Evolutionary conservation across 2,113 vertebrate genomes (phyloP).

Genomic region (Clupea harengus): DNA sequence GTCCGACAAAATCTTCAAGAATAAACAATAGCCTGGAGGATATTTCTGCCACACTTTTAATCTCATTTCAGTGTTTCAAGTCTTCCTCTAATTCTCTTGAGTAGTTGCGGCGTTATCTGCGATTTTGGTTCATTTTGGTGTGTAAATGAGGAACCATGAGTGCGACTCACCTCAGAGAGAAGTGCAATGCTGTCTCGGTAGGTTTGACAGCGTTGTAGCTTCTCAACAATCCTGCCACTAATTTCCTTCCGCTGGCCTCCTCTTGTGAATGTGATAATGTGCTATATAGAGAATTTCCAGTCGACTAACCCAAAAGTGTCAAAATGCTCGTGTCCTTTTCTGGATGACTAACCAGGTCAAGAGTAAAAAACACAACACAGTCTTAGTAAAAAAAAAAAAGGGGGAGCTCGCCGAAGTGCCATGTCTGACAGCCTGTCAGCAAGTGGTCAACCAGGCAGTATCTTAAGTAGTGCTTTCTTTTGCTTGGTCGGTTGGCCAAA

Average conservation of each 20-base stretch:
- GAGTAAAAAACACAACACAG: slow-evolving; percentile 55
- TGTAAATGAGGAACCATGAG: slow-evolving; percentile 16
- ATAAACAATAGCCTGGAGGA: not conserved
- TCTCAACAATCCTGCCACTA: not conserved
- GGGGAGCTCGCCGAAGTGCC: slow-evolving; percentile 41
- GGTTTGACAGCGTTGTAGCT: not conserved
- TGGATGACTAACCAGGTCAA: slow-evolving; percentile 66
- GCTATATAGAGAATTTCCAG: slow-evolving; percentile 68
- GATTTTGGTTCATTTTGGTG: not conserved
- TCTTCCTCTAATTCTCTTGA: not conserved
- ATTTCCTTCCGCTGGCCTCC: slow-evolving; percentile 29
- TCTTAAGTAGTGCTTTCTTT: slow-evolving; percentile 52
- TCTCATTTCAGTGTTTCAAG: not conserved
- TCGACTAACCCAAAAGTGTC: slow-evolving; percentile 71
- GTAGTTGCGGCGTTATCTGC: not conserved
- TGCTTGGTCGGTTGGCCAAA: slow-evolving; percentile 58
- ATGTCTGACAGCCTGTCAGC: slow-evolving; percentile 70
- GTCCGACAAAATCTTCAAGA: not conserved
- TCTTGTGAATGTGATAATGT: slow-evolving; percentile 71
- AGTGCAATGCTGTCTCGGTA: not conserved
- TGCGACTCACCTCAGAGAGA: slow-evolving; percentile 32
- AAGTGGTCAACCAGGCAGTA: slow-evolving; percentile 58
- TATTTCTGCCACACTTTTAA: not conserved
- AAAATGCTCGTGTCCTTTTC: slow-evolving; percentile 70
- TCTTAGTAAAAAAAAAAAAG: slow-evolving; percentile 57